Evolutionary conservation across 2,888 invertebrate genomes (phyloP).

Genomic region (Drosophila anomelani): DNA sequence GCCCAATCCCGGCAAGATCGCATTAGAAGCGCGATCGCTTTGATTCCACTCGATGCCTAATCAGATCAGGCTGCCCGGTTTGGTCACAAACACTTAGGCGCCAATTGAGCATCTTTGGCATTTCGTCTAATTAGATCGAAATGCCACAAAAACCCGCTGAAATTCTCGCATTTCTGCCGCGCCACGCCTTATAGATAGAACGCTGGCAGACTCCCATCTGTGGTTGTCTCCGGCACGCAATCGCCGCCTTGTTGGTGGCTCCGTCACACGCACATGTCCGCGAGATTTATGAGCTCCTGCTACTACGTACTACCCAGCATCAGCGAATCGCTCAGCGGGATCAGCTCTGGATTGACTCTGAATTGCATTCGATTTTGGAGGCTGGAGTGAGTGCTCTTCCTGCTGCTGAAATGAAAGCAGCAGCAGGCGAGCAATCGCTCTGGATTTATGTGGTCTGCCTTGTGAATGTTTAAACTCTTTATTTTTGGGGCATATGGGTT

Average conservation of each 20-base stretch:
- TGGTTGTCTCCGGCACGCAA: slow-evolving; percentile 4
- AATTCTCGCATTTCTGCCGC: slow-evolving; percentile 54
- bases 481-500: slow-evolving; percentile 31
- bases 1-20: slow-evolving; percentile 49
- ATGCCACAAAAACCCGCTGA: slow-evolving; percentile 58
- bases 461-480: neutral
- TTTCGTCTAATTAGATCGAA: slow-evolving; percentile 72
- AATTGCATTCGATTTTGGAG: slow-evolving; percentile 38
- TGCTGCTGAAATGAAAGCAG: slow-evolving; percentile 72
- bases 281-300: slow-evolving; percentile 60
- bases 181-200: slow-evolving; percentile 58
- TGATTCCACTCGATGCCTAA: slow-evolving; percentile 46
- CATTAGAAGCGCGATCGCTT: slow-evolving; percentile 61
- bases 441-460: slow-evolving; percentile 56
- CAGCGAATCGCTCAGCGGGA: slow-evolving; percentile 66
- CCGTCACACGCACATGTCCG: slow-evolving; percentile 63
- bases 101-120: slow-evolving; percentile 79
- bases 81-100: slow-evolving; percentile 80
- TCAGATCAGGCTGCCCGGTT: slow-evolving; percentile 70
- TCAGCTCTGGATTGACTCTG: slow-evolving; percentile 30
- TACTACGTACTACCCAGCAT: slow-evolving; percentile 44
- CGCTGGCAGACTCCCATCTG: slow-evolving; percentile 3
- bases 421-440: slow-evolving; percentile 65
- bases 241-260: slow-evolving; percentile 40
- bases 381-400: slow-evolving; percentile 35